A percentile compares a stretch with the other conserved stretches of the same genome.
phyloP scores from a whole-genome alignment of 2,797 vertebrate genomes.

The Coregonus sp. region DNA sequence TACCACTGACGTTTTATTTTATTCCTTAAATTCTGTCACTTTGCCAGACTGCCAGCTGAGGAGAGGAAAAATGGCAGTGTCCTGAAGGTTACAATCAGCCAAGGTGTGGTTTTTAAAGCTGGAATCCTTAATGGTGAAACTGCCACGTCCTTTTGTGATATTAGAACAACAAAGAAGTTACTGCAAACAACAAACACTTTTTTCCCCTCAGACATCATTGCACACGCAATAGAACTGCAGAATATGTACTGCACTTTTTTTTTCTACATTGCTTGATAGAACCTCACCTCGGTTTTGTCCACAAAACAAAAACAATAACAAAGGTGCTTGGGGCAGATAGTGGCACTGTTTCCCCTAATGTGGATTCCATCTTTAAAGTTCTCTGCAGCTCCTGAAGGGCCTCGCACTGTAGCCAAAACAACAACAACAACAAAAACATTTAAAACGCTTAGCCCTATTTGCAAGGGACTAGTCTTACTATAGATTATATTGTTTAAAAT shows the following conservation, averaged over 20 bases:
- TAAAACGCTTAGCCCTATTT: neutral
- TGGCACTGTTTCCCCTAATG: too few species aligned
- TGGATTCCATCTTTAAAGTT: too few species aligned
- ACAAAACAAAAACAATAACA: too few species aligned
- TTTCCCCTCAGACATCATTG: neutral
- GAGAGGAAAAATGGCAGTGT: constrained; percentile 26
- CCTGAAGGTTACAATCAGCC: constrained; percentile 33
- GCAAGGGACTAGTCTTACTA: too few species aligned
- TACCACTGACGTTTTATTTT: constrained; percentile 49
- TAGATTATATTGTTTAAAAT: too few species aligned
- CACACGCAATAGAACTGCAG: neutral
- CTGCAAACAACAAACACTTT: neutral
- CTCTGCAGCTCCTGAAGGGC: too few species aligned
- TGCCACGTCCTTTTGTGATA: neutral
- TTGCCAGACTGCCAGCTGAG: constrained; percentile 37
- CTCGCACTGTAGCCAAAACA: neutral
- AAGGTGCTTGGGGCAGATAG: too few species aligned
- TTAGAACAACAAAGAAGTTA: neutral
- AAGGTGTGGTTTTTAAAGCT: constrained; percentile 13
- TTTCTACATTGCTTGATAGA: too few species aligned
- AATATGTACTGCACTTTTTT: neutral
- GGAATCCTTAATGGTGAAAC: neutral
- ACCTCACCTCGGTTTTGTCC: too few species aligned
- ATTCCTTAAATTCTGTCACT: constrained; percentile 40
- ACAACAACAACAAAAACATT: neutral